Percentiles rank a stretch among this genome's conserved stretches.
Conservation (phyloP, 2,888 invertebrate genomes). For the Alcis repandata region DNA sequence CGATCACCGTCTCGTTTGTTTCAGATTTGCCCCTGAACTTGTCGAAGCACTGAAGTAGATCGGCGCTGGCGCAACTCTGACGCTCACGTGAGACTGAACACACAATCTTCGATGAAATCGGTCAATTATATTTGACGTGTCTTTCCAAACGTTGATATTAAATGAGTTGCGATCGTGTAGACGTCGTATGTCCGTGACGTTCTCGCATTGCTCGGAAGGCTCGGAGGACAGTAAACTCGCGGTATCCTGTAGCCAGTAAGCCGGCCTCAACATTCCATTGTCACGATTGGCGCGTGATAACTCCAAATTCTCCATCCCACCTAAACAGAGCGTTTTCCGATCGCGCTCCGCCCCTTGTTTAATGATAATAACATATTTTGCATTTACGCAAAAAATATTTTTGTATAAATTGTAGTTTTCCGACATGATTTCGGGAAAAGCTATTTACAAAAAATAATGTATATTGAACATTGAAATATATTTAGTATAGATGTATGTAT, state of each 20-base stretch:
- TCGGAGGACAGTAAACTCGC: constrained; percentile 62
- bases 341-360: constrained; percentile 63
- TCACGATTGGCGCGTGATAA: constrained; percentile 72
- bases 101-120: constrained; percentile 61
- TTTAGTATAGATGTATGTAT: constrained; percentile 83
- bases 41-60: constrained; percentile 90
- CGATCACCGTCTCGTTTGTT: constrained; percentile 51
- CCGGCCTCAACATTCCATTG: constrained; percentile 77
- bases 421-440: constrained; percentile 65
- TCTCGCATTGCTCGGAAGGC: constrained; percentile 6
- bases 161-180: constrained; percentile 1
- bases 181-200: neutral
- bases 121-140: constrained; percentile 49
- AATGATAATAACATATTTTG: constrained; percentile 67
- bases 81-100: constrained; percentile 68
- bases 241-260: constrained; percentile 57
- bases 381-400: constrained; percentile 74
- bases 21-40: constrained; percentile 96
- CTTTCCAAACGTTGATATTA: constrained; percentile 25
- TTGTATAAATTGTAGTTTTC: constrained; percentile 79
- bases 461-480: constrained; percentile 78
- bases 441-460: constrained; percentile 83
- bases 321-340: constrained; percentile 68
- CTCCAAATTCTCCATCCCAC: constrained; percentile 82
- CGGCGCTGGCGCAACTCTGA: constrained; percentile 63